Percentiles rank a stretch among this genome's conserved stretches.
Conservation (phyloP, 1,140 invertebrate species). For the Drosophila insularis region DNA sequence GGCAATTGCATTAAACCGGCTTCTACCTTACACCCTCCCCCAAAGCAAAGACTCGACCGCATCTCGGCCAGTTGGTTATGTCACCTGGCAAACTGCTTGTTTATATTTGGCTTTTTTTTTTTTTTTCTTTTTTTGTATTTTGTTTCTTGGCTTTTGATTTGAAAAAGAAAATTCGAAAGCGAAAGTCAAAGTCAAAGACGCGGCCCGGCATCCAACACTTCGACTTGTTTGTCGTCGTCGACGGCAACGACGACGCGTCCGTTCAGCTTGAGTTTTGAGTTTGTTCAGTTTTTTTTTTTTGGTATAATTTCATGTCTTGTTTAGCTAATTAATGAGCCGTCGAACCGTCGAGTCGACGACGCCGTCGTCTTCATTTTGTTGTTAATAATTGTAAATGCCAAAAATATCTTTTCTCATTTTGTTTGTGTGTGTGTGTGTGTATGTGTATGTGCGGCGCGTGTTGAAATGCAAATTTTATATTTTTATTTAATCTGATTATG, state of each 20-base stretch:
- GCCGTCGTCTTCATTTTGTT: slow-evolving; percentile 26
- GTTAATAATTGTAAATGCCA: slow-evolving; percentile 61
- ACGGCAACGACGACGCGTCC: slow-evolving; percentile 11
- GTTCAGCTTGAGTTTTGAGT: slow-evolving; percentile 32
- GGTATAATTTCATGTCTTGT: slow-evolving; percentile 23
- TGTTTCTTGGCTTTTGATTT: slow-evolving; percentile 49
- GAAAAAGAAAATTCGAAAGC: slow-evolving; percentile 80
- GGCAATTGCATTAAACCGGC: slow-evolving; percentile 44
- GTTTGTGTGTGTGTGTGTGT: background rate
- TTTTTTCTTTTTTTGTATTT: slow-evolving; percentile 18
- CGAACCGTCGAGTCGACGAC: slow-evolving; percentile 35
- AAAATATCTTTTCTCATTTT: slow-evolving; percentile 20
- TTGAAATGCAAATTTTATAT: slow-evolving; percentile 43
- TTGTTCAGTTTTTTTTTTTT: slow-evolving; percentile 24
- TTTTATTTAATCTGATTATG: slow-evolving; percentile 28
- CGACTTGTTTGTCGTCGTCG: slow-evolving; percentile 44
- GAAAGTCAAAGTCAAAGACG: slow-evolving; percentile 80
- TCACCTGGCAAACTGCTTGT: slow-evolving; percentile 47
- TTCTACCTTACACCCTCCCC: background rate
- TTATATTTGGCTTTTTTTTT: slow-evolving; percentile 21
- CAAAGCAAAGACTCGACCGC: slow-evolving; percentile 17
- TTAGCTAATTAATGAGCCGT: slow-evolving; percentile 59
- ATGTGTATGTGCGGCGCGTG: slow-evolving; percentile 29
- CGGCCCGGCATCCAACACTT: slow-evolving; percentile 7
- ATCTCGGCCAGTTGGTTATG: slow-evolving; percentile 76